phyloP scores from a whole-genome alignment of 2,113 vertebrate species.

The Oryzias woworae region DNA sequence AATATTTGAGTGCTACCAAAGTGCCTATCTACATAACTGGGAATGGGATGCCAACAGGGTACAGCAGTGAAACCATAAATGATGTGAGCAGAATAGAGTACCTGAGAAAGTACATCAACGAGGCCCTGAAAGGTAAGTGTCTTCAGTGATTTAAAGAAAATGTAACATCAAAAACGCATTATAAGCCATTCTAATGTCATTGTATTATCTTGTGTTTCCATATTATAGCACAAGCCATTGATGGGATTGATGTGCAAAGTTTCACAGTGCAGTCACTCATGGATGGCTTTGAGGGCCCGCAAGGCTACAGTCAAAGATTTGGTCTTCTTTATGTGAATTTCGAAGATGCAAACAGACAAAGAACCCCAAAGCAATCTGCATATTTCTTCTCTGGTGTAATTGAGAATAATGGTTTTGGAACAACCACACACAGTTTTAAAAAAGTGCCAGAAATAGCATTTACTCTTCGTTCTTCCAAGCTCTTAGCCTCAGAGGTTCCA shows the following conservation, averaged over 20 bases:
- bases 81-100: slow-evolving; percentile 80
- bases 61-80: slow-evolving; percentile 65
- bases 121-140: slow-evolving; percentile 87
- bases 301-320: slow-evolving; percentile 85
- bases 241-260: slow-evolving; percentile 76
- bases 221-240: slow-evolving; percentile 78
- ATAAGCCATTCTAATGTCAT: accelerated
- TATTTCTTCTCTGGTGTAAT: slow-evolving; percentile 84
- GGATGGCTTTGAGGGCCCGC: slow-evolving; percentile 88
- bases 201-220: slow-evolving; percentile 18
- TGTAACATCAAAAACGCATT: not conserved
- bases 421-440: not conserved
- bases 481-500: slow-evolving; percentile 84
- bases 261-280: slow-evolving; percentile 86
- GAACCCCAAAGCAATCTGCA: slow-evolving; percentile 89
- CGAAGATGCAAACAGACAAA: slow-evolving; percentile 77
- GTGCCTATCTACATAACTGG: slow-evolving; percentile 89
- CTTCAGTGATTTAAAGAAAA: not conserved
- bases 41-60: slow-evolving; percentile 82
- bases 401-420: slow-evolving; percentile 82
- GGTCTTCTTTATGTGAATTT: slow-evolving; percentile 87
- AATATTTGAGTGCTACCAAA: slow-evolving; percentile 75
- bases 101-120: slow-evolving; percentile 83
- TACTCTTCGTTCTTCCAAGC: slow-evolving; percentile 2
- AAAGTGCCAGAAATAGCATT: slow-evolving; percentile 4